These are phyloP conservation scores for Takifugu bimaculatus DNA, from an alignment of 2,113 vertebrate species.

Conservation along the genomic window DNA sequence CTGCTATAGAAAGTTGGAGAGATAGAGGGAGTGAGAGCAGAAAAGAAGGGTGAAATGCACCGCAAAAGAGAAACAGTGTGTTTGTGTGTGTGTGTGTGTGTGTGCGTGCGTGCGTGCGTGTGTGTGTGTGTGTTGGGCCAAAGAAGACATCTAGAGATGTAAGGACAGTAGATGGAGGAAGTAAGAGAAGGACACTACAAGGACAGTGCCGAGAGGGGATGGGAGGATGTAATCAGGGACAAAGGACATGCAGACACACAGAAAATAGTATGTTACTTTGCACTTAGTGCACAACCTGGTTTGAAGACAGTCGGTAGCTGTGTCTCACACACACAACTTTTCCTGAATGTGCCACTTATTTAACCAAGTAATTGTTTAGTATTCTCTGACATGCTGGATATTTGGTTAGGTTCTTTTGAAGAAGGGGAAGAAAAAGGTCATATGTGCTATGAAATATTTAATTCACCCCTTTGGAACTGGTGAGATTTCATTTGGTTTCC, in stretches of 20 bases:
- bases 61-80: slow-evolving; percentile 6
- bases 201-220: slow-evolving; percentile 70
- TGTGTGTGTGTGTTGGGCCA: background rate
- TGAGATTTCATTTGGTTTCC: too few species aligned
- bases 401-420: too few species aligned
- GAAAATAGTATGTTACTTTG: slow-evolving; percentile 21
- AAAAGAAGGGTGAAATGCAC: slow-evolving; percentile 16
- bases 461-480: too few species aligned
- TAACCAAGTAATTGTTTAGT: too few species aligned
- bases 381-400: too few species aligned
- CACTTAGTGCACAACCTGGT: background rate
- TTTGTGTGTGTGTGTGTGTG: background rate
- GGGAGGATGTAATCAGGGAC: slow-evolving; percentile 56
- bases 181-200: slow-evolving; percentile 65
- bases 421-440: too few species aligned
- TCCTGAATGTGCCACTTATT: too few species aligned
- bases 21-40: slow-evolving; percentile 8
- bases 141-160: slow-evolving; percentile 39
- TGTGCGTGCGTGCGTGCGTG: slow-evolving; percentile 7
- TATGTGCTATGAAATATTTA: too few species aligned
- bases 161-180: slow-evolving; percentile 56
- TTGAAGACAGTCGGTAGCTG: background rate
- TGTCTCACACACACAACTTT: background rate
- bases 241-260: slow-evolving; percentile 13
- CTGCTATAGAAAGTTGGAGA: slow-evolving; percentile 56